Evolutionary conservation across 2,888 invertebrate species (phyloP), one percentile per base, ranked within the genome.

Genomic region (Cyclophora punctaria): DNA sequence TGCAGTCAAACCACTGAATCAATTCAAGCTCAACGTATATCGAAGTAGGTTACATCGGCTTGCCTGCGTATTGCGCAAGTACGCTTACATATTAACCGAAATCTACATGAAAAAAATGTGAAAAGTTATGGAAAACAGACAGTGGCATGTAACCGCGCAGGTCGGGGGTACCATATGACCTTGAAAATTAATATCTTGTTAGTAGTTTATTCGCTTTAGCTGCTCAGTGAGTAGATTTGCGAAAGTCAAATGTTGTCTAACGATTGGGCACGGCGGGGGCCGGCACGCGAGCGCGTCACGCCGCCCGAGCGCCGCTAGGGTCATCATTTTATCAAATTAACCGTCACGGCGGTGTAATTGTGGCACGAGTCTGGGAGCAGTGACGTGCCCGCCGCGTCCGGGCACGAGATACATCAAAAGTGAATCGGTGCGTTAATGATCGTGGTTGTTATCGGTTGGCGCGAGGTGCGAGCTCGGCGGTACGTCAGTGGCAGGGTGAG

Each of bases 181-280:
- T 70, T 72, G 64, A 59, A 70, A 70, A 71, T 72, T 72, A 73
- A 73, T 71, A 73, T 71, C 69, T 73, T 68, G 71, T 75, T 73
- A 69, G 68, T 61, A 67, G 68, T 73, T 73, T 74, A 75, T 75
- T 73, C 68, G 71, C 66, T 72, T 70, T 71, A 69, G 73, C 71
- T 64, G 66, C 64, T 72, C 66, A 68, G 67, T 63, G 63, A 68
- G 69, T 73, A 71, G 73, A 76, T 80, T 83, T 69, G 78, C 80
- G 69, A 82, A 78, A 78, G 69, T 75, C 75, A 73, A 79, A 77
- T 71, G 75, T 76, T 76, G 75, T 77, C 77, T 75, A 73, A 78
- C 76, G 69, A 71, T 73, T 74, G 80, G 84, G 85, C 82, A 80
- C 82, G 84, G 79, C 82, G 71, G 63, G 62, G 54, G 56, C 58